Conservation (phyloP, 53 echinoderm and acorn worm species). For the Luidia sarsii region DNA sequence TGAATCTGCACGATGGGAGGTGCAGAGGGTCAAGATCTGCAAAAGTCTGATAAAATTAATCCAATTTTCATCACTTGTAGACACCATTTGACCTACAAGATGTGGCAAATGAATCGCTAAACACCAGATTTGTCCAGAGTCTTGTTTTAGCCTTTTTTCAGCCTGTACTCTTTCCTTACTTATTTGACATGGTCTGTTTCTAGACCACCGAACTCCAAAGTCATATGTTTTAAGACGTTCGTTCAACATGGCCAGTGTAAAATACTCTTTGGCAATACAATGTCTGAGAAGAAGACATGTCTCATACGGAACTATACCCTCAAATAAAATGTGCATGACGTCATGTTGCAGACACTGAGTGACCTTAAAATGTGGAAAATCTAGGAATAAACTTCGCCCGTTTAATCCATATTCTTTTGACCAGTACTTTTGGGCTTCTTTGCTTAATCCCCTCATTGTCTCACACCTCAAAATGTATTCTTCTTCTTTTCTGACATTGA, state of each 20-base stretch:
- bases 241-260: conserved; percentile 66
- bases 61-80: conserved; percentile 61
- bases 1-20: conserved; percentile 39
- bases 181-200: conserved; percentile 43
- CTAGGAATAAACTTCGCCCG: conserved; percentile 51
- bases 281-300: conserved; percentile 48
- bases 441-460: conserved; percentile 22
- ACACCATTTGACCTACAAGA: conserved; percentile 57
- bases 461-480: conserved; percentile 64
- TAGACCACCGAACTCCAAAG: conserved; percentile 48
- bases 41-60: conserved; percentile 55
- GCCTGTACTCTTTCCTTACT: conserved; percentile 5
- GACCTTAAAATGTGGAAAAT: conserved; percentile 54
- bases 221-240: conserved; percentile 30
- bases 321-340: conserved; percentile 70
- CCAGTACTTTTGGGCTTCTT: conserved; percentile 59
- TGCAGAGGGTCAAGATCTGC: conserved; percentile 62
- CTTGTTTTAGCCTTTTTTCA: conserved; percentile 53
- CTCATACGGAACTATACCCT: conserved; percentile 70
- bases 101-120: conserved; percentile 49
- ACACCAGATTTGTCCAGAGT: conserved; percentile 54
- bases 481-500: conserved; percentile 39
- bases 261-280: conserved; percentile 47
- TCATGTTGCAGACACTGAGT: conserved; percentile 60
- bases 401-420: conserved; percentile 76